Percentiles rank a stretch among this genome's conserved stretches.
These are phyloP conservation scores for Sternarchorhynchus goeldii DNA, from an alignment of 2,797 vertebrate species.

Conservation along the genomic window DNA sequence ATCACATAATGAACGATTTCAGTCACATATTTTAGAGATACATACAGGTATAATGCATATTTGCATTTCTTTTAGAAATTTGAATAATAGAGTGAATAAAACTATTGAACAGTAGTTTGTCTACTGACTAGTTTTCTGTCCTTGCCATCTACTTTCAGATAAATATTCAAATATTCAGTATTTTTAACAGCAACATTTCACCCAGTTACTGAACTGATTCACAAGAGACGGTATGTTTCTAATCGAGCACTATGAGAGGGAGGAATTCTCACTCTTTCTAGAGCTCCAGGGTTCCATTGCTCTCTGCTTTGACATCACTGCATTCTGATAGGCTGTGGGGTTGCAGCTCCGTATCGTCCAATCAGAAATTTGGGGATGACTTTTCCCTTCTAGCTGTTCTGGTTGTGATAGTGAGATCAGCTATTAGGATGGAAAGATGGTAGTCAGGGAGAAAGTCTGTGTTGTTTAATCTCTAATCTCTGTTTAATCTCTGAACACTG, in stretches of 20 bases:
- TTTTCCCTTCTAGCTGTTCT: not conserved
- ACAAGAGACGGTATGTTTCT: slow-evolving; percentile 7
- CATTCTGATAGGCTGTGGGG: slow-evolving; percentile 7
- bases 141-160: too few species aligned
- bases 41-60: not conserved
- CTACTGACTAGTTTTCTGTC: too few species aligned
- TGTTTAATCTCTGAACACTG: slow-evolving; percentile 7
- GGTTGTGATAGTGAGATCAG: not conserved
- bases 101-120: too few species aligned
- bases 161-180: not conserved
- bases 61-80: not conserved
- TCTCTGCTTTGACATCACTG: not conserved
- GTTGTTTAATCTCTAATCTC: not conserved
- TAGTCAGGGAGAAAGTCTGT: not conserved
- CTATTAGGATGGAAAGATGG: slow-evolving; percentile 1
- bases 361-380: not conserved
- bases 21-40: not conserved
- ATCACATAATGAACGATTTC: not conserved
- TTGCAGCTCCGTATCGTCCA: not conserved
- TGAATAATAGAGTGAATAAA: not conserved
- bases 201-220: not conserved
- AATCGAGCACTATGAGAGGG: not conserved
- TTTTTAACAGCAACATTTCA: not conserved
- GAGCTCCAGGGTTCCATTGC: not conserved
- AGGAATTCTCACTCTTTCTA: slow-evolving; percentile 5